A percentile compares a stretch with the other conserved stretches of the same genome.
phyloP scores from a whole-genome alignment of 2,888 invertebrate genomes.

The Trisateles emortualis region DNA sequence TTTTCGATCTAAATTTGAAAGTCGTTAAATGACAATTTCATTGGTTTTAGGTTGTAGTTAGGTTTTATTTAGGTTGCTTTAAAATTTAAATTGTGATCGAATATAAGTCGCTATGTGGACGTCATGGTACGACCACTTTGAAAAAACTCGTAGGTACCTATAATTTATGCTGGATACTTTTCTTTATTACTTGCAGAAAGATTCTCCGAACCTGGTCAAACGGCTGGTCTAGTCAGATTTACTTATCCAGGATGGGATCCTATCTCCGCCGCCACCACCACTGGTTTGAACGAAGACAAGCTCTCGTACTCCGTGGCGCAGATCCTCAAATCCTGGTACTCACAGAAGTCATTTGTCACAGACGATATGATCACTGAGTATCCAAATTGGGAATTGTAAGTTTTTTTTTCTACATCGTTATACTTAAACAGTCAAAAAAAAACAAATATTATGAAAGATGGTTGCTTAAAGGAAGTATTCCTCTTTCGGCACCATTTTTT shows the following conservation, averaged over 20 bases:
- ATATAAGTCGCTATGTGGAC: no score
- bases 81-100: no score
- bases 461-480: no score
- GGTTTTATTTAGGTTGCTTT: no score
- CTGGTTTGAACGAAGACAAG: slow-evolving; percentile 51
- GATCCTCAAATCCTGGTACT: slow-evolving; percentile 59
- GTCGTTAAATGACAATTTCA: no score
- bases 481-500: no score
- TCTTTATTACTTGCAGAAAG: slow-evolving; percentile 52
- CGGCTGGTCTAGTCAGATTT: slow-evolving; percentile 56
- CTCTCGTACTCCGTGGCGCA: slow-evolving; percentile 53
- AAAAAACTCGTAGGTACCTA: not conserved
- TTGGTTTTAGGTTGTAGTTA: no score
- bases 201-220: slow-evolving; percentile 65
- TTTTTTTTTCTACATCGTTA: not conserved
- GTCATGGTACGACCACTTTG: no score
- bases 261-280: slow-evolving; percentile 10
- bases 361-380: slow-evolving; percentile 47
- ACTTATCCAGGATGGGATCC: slow-evolving; percentile 59
- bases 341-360: slow-evolving; percentile 50
- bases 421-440: no score
- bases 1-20: no score
- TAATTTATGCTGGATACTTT: not conserved
- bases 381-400: slow-evolving; percentile 60
- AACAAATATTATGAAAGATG: no score